A percentile compares a stretch with the other conserved stretches of the same genome.
phyloP scores from a whole-genome alignment of 1,140 invertebrate species.

The Watersipora subatra region DNA sequence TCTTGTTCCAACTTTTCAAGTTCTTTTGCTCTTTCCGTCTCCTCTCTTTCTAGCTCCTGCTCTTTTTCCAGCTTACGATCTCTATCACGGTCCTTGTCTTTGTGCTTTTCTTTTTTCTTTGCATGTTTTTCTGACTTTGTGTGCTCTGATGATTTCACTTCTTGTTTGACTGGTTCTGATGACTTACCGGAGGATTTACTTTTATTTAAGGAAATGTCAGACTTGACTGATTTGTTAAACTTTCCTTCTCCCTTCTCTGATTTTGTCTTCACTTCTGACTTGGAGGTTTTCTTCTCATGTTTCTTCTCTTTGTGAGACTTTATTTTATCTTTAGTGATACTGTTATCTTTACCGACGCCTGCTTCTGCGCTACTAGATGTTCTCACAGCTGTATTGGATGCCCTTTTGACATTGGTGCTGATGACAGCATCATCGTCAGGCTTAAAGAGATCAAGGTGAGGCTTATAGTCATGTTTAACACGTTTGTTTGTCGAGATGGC shows the following conservation, averaged over 20 bases:
- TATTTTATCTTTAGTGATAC: conserved; percentile 5
- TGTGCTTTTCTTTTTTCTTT: conserved; percentile 7
- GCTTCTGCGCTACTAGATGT: conserved; percentile 1
- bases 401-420: neutral
- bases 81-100: conserved; percentile 10
- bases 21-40: conserved; percentile 7
- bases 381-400: neutral
- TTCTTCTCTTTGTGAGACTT: conserved; percentile 13
- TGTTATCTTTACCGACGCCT: conserved; percentile 1
- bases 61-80: conserved; percentile 13
- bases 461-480: neutral
- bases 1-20: conserved; percentile 7
- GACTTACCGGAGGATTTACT: no score
- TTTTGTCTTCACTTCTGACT: conserved; percentile 2
- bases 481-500: neutral
- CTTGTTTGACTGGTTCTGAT: no score
- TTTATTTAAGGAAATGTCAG: no score
- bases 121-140: conserved; percentile 13
- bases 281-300: conserved; percentile 11
- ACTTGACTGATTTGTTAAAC: conserved; percentile 6
- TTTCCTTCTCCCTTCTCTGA: neutral
- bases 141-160: conserved; percentile 10
- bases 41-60: conserved; percentile 3
- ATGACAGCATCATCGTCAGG: neutral
- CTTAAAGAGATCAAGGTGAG: neutral